Evolutionary conservation across 2,888 invertebrate genomes (phyloP).

Genomic region (Dendrolimus pini): DNA sequence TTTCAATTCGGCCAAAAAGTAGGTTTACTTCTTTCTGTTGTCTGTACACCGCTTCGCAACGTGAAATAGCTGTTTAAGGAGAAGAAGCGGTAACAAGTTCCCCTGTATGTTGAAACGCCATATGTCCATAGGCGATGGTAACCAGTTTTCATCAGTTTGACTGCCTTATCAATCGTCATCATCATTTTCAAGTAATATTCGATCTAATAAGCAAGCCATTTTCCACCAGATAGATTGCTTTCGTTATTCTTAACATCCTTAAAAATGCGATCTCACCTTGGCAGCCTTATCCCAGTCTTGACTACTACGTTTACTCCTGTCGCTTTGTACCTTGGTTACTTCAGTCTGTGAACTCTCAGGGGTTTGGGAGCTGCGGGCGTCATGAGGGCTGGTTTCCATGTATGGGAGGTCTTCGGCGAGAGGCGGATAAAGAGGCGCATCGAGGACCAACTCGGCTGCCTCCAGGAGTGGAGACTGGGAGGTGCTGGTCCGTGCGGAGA

Average conservation of each 20-base stretch:
- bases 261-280: conserved; percentile 32
- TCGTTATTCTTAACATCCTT: no score
- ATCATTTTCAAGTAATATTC: no score
- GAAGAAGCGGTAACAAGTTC: no score
- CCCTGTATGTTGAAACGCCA: no score
- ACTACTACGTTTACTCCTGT: conserved; percentile 43
- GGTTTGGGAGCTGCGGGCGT: conserved; percentile 34
- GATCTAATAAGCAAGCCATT: not conserved
- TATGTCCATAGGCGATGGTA: no score
- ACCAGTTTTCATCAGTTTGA: no score
- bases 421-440: conserved; percentile 49
- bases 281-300: conserved; percentile 44
- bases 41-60: no score
- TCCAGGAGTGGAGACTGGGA: conserved; percentile 26
- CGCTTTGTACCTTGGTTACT: conserved; percentile 35
- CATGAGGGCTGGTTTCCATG: conserved; percentile 37
- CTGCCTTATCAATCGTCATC: not conserved
- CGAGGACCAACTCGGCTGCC: conserved; percentile 49
- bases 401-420: conserved; percentile 26
- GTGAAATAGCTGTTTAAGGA: no score
- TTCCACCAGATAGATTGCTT: not conserved
- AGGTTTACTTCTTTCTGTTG: no score
- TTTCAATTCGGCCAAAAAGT: no score
- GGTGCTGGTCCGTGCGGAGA: conserved; percentile 37
- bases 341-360: conserved; percentile 31